Base-by-base conservation (phyloP, 2,797 vertebrate genomes). In the Diglossa cyanea region DNA sequence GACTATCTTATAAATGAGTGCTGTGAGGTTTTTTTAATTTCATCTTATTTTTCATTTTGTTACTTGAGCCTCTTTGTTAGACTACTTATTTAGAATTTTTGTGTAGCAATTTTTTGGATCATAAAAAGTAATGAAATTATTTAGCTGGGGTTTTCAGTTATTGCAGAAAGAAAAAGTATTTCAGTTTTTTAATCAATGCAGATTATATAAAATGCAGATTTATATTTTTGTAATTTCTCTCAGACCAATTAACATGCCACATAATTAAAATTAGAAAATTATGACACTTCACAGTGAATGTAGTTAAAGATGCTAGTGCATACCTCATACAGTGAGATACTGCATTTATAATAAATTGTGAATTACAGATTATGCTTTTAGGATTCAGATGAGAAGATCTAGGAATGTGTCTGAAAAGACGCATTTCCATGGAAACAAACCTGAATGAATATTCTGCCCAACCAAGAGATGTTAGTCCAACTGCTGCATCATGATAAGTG, bases 381-480 rank as follows among this genome's bases (percentile, higher is more conserved):
- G 42, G 35, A 71, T 93, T 91, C 35, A 63, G 35, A 77, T 63
- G 42, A 82, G 68, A 80, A 86, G 30, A 74, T 47, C 57, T 77
- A 61, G 39, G 73, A 91, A 61, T 10, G 20, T 17, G 3, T 90
- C 68, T 67, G 50, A 47, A 74, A 77, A 86, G 68, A 39, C 39
- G 39, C 28, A 88, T 94, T 94, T 68, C 68, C 20, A 50, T 80
- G 68, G 95, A 86, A 87, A 93, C 81, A 86, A 80, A 91, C 78
- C 35, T 37, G 18, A 65, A 61, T 5, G 13, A 67, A 58, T 91
- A 77, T 85, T 84, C 55, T 87, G 30, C 23, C 48, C 65, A 74
- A 13, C 18, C 24, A 53, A 53, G 61, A 82, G 10, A 33, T 17
- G 28, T 80, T 74, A 61, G 48, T 67, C 45, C 20, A 76, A 20